Evolutionary conservation across 1,140 invertebrate genomes (phyloP), one percentile per base, ranked within the genome.

Genomic region (Neuroterus valhalla): DNA sequence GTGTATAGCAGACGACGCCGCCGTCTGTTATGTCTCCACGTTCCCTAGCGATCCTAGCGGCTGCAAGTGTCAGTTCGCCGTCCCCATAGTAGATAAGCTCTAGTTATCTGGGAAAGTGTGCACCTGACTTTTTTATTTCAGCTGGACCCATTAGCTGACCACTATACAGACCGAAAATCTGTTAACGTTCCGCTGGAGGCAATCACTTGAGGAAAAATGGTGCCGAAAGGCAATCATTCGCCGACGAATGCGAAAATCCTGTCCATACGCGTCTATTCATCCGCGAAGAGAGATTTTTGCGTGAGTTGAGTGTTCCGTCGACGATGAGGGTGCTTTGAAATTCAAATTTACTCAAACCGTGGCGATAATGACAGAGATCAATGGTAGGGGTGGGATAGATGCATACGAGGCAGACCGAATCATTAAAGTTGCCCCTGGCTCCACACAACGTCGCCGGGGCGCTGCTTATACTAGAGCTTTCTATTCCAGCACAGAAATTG

Each of bases 401-500:
- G 42, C 66, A 68, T 44, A 42, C 45, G 44, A 69, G 71, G 78
- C 80, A 78, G 81, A 77, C 72, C 72, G 55, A 66, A 77, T 80
- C 80, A 78, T 78, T 83, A 80, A 83, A 83, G 76, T 82, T 76
- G 75, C 81, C 78, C 11, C 21, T 55, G 50, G 50, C 6, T 55
- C 19, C 23, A 21, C 23, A 21, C 50, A 19, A 55, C 50, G 23
- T 12, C 17, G 50, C 50, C 19, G 50, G 21, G 19, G 23, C 23
- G 52, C 4, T 15, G 11, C 23, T 62, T 62, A 62, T 31, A 62
- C 31, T 26, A 62, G 52, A 62, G 52, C 52, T 31, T 62, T 62
- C 52, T 62, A 62, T 62, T 62, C 31, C 52, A 62, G 52, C 31
- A 26, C 23, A 26, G 52, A 62, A 62, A 62, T 62, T 62, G 52